Base-by-base conservation (phyloP, 2,888 invertebrate genomes). In the Sphaerophoria taeniata region DNA sequence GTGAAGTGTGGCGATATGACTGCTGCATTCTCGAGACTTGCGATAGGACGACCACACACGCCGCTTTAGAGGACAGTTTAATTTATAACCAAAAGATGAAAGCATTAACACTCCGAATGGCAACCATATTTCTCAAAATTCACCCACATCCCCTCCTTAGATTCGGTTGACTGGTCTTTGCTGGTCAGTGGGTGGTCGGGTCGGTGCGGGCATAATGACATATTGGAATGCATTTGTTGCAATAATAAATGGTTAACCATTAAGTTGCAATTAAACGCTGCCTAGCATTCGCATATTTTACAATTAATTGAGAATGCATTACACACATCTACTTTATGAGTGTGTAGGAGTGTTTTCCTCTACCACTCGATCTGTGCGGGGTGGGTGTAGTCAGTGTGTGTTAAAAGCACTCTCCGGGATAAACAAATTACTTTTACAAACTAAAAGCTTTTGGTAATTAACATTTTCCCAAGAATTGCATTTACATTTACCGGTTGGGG, bases 371-470 rank as follows among this genome's bases (percentile, higher is more conserved):
- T 24, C 1, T 39, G 60, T 39, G 36, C n/a, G n/a, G 6, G 16
- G 11, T 16, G 39, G 9, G 39, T 36, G 61, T 53, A 4, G 5
- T 12, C 4, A 11, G 11, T n/a, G 24, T 24, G 16, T 47, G 45
- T 11, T 3, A 11, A 56, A 63, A 71, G 69, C 53, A 58, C 24
- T 24, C 24, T 75, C 39, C 69, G 63, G 85, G 36, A 85, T 85
- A 85, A 81, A 81, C 85, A 81, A 85, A 81, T 77, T 80, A 81
- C 24, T 85, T 76, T 73, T 76, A 43, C 53, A 34, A 69, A 85
- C 85, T 85, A 85, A 85, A 85, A 85, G 85, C 85, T 85, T 85
- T 85, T 63, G 76, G 81, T 85, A 85, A 85, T 85, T 85, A 85
- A 77, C 77, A 79, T 79, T 72, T 71, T 58, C 71, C 74, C 56